Evolutionary conservation across 2,888 invertebrate genomes (phyloP).

Genomic region (Apotomis betuletana): DNA sequence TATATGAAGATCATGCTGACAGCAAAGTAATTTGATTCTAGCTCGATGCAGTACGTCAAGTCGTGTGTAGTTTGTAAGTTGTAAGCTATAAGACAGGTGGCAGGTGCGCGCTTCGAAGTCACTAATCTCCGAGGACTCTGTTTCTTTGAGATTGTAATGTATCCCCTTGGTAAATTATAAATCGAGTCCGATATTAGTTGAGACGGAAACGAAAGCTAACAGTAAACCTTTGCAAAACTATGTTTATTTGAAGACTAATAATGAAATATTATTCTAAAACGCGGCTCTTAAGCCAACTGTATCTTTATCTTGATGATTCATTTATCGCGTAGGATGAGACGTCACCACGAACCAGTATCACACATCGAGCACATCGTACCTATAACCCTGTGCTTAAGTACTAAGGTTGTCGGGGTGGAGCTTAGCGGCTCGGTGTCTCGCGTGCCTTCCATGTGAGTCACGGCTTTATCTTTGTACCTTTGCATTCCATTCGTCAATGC

Average conservation of each 20-base stretch:
- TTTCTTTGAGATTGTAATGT: constrained; percentile 3
- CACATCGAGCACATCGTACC: constrained; percentile 18
- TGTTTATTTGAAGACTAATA: constrained; percentile 11
- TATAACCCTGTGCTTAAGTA: constrained; percentile 42
- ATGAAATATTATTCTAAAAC: background rate
- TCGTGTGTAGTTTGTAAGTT: constrained; percentile 42
- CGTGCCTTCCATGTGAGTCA: constrained; percentile 76
- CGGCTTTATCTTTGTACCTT: constrained; percentile 66
- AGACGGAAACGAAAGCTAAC: background rate
- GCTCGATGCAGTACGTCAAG: constrained; percentile 48
- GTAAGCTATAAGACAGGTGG: constrained; percentile 49
- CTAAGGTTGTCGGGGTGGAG: constrained; percentile 55
- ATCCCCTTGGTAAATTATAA: background rate
- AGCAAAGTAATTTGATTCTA: constrained; percentile 55
- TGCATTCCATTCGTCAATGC: constrained; percentile 67
- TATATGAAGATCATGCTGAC: constrained; percentile 31
- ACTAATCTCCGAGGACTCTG: background rate
- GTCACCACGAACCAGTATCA: constrained; percentile 14
- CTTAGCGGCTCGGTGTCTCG: constrained; percentile 60
- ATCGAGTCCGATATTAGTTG: background rate
- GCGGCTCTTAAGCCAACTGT: background rate
- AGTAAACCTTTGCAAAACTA: background rate
- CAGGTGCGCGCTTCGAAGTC: constrained; percentile 34
- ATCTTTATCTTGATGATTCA: constrained; percentile 21
- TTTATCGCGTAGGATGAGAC: constrained; percentile 9